Evolutionary conservation across 2,797 vertebrate species (phyloP).

Genomic region (Hipposideros larvatus): DNA sequence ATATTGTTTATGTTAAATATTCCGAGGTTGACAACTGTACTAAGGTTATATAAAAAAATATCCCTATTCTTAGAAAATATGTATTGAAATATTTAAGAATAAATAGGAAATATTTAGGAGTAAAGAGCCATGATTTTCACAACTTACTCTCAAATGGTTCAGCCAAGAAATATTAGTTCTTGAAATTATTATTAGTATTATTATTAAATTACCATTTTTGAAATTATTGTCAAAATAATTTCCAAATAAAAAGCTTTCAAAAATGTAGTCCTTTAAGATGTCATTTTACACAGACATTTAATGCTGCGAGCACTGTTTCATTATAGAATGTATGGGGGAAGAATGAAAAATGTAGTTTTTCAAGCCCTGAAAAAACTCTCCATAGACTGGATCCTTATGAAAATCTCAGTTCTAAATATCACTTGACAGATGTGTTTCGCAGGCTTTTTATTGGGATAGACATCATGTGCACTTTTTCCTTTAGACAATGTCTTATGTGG

Average conservation of each 20-base stretch:
- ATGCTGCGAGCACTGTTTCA: neutral
- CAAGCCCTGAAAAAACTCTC: constrained; percentile 45
- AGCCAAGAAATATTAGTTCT: neutral
- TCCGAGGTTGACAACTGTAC: neutral
- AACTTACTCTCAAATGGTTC: neutral
- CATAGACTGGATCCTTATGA: constrained; percentile 57
- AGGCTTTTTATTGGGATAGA: constrained; percentile 53
- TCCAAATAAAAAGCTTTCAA: constrained; percentile 5
- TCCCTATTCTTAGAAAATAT: neutral
- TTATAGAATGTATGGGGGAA: neutral
- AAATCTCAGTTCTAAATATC: constrained; percentile 81
- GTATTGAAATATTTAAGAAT: neutral
- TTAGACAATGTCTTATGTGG: neutral
- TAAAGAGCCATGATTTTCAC: neutral
- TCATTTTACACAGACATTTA: neutral
- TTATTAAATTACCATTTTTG: neutral
- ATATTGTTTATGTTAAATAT: neutral
- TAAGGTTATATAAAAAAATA: neutral
- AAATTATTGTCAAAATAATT: constrained; percentile 48
- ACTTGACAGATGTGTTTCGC: constrained; percentile 68
- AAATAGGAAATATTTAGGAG: neutral
- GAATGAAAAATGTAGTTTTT: constrained; percentile 35
- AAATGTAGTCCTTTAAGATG: neutral
- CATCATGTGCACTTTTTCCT: neutral
- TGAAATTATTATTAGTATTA: neutral